phyloP scores from a whole-genome alignment of 2,888 invertebrate genomes.

The Ochlodes sylvanus region DNA sequence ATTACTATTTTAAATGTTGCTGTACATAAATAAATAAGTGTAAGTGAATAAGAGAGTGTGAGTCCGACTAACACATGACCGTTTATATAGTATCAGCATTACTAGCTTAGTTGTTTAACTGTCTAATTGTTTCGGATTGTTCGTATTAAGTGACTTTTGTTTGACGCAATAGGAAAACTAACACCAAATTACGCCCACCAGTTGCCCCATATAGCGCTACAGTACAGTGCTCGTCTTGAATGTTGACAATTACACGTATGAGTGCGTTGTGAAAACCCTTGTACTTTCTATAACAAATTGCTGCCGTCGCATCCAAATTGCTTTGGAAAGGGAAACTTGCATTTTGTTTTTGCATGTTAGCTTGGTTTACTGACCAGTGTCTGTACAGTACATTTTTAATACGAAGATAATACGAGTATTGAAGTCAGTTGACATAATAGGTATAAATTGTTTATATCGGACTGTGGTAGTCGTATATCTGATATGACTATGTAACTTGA shows the following conservation, averaged over 20 bases:
- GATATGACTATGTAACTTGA: no score
- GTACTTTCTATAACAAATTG: slow-evolving; percentile 26
- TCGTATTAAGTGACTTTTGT: not conserved
- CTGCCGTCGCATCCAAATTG: not conserved
- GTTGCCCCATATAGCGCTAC: slow-evolving; percentile 37
- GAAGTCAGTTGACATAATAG: no score
- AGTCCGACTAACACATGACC: no score
- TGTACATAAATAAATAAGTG: no score
- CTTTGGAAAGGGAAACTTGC: not conserved
- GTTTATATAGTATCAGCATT: slow-evolving; percentile 31
- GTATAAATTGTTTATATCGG: no score
- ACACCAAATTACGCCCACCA: slow-evolving; percentile 31
- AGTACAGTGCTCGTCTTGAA: slow-evolving; percentile 55
- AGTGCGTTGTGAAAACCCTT: slow-evolving; percentile 53
- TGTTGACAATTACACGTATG: slow-evolving; percentile 70
- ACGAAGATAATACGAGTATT: no score
- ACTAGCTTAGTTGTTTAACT: not conserved
- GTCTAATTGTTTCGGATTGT: not conserved
- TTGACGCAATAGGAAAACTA: not conserved
- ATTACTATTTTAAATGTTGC: no score
- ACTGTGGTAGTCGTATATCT: no score
- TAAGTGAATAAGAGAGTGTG: no score
- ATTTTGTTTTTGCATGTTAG: not conserved
- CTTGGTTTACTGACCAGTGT: not conserved
- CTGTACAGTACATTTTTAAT: not conserved